Percentiles rank a stretch among this genome's conserved stretches.
These are phyloP conservation scores for Drosophila kurseongensis DNA, from an alignment of 1,140 invertebrate genomes.

Conservation along the genomic window DNA sequence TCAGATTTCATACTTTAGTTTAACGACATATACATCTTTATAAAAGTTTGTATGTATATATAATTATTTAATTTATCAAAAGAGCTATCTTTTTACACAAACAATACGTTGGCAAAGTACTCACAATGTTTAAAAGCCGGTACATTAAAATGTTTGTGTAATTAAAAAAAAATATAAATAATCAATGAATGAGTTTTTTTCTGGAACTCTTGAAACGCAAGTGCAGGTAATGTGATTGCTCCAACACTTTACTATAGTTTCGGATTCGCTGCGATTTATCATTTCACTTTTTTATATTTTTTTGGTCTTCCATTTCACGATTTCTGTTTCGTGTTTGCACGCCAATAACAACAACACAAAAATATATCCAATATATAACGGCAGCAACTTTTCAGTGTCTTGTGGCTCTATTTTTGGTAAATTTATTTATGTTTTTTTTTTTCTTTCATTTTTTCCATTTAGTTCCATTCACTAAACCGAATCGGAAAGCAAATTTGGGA, in stretches of 20 bases:
- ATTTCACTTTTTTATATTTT: background rate
- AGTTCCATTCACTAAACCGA: slow-evolving; percentile 47
- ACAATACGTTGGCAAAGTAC: no score
- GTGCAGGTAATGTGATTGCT: slow-evolving; percentile 1
- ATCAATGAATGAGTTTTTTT: background rate
- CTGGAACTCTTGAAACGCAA: background rate
- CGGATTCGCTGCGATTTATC: slow-evolving; percentile 1
- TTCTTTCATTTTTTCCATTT: slow-evolving; percentile 16
- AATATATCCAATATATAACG: background rate
- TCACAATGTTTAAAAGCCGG: no score
- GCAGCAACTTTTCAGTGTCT: background rate
- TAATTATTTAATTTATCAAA: no score
- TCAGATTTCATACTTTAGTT: no score
- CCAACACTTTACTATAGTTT: background rate
- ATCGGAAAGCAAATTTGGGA: slow-evolving; percentile 36
- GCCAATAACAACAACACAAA: background rate
- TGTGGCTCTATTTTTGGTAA: slow-evolving; percentile 19
- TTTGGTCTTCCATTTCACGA: background rate
- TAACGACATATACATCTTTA: no score
- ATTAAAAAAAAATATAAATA: background rate
- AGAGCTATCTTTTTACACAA: no score
- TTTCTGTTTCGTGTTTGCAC: slow-evolving; percentile 9
- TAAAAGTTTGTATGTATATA: no score
- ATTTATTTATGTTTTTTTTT: slow-evolving; percentile 9
- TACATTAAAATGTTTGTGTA: background rate